phyloP scores from a whole-genome alignment of 1,140 invertebrate species.

The Thalassaphorura encarpata region DNA sequence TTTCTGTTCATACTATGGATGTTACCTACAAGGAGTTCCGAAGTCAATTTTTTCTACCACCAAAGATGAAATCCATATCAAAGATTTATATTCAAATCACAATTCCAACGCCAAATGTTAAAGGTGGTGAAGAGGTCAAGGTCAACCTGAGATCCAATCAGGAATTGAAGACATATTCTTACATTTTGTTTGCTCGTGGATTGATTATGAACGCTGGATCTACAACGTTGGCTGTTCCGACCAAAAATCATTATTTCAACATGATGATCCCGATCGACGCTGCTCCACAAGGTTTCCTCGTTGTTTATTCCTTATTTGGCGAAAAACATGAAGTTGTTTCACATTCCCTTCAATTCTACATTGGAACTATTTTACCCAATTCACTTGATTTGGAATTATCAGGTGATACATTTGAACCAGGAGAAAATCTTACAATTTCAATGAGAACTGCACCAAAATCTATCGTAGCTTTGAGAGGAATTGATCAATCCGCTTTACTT shows the following conservation, averaged over 20 bases:
- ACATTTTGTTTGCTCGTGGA: constrained; percentile 76
- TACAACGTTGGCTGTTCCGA: background rate
- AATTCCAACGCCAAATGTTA: constrained; percentile 45
- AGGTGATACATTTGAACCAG: background rate
- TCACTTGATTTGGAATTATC: constrained; percentile 1
- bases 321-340: constrained; percentile 51
- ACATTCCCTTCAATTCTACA: constrained; percentile 35
- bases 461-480: constrained; percentile 1
- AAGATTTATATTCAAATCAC: constrained; percentile 37
- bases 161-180: constrained; percentile 49
- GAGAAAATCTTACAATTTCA: background rate
- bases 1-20: constrained; percentile 48
- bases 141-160: constrained; percentile 38
- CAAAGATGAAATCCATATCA: background rate
- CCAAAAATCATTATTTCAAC: background rate
- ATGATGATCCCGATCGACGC: constrained; percentile 1
- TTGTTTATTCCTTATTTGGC: constrained; percentile 19
- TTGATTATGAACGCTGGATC: constrained; percentile 42
- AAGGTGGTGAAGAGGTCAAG: constrained; percentile 43
- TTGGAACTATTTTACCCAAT: background rate
- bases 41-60: background rate
- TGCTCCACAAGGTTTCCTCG: constrained; percentile 3
- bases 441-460: background rate
- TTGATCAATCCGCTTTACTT: constrained; percentile 12
- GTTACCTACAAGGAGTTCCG: constrained; percentile 35